Evolutionary conservation across 2,888 invertebrate species (phyloP).

Genomic region (Julus scanicus): DNA sequence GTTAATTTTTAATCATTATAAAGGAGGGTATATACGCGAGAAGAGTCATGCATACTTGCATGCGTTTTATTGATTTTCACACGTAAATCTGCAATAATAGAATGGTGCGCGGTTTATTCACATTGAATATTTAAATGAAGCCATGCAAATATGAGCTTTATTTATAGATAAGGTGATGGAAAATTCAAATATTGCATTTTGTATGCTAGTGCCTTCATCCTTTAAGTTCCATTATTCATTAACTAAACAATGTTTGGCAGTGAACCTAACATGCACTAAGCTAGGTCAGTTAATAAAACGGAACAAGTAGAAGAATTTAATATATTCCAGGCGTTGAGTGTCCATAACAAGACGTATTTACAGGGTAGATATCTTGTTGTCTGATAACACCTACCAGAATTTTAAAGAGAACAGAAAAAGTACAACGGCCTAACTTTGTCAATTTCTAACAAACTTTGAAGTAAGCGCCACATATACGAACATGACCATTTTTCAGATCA

Average conservation of each 20-base stretch:
- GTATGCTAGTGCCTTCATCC: neutral
- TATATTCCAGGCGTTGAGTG: neutral
- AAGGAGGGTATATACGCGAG: neutral
- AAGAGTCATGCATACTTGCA: neutral
- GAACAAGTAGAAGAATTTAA: slow-evolving; percentile 1
- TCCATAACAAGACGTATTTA: neutral
- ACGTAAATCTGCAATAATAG: slow-evolving; percentile 6
- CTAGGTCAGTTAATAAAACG: slow-evolving; percentile 41
- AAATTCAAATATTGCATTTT: slow-evolving; percentile 38
- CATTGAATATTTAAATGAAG: slow-evolving; percentile 41
- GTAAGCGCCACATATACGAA: neutral
- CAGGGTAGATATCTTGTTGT: neutral
- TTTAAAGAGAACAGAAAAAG: neutral
- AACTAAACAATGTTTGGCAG: slow-evolving; percentile 39
- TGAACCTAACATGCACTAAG: slow-evolving; percentile 26
- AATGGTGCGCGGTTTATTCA: neutral
- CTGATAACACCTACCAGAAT: neutral
- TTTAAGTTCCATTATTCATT: slow-evolving; percentile 38
- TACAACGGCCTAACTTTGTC: neutral
- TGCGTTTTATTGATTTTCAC: slow-evolving; percentile 44
- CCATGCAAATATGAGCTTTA: slow-evolving; percentile 43
- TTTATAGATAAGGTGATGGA: slow-evolving; percentile 43
- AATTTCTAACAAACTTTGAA: neutral
- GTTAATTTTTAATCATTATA: slow-evolving; percentile 40
- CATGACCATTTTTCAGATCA: neutral